Base-by-base conservation (phyloP, 2,888 invertebrate species). In the Cremastobaeus sp. region DNA sequence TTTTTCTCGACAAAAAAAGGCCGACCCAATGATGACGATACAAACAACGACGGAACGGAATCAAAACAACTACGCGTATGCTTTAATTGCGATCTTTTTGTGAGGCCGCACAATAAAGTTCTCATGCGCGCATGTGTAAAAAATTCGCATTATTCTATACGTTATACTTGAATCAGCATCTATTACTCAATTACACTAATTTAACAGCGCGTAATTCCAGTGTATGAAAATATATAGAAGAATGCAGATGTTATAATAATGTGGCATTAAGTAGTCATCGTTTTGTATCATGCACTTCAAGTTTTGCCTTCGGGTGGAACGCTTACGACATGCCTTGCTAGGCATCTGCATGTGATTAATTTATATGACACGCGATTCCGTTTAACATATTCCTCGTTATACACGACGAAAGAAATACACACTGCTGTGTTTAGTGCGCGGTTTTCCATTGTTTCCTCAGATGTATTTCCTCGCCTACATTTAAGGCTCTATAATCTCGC, bases 291-390 rank as follows among this genome's bases (percentile, higher is more conserved):
- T 62, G 54, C 60, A 45, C 37, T 52, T 25, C 34, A 25, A 32
- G 62, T 37, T 62, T 43, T 62, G 64, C 62, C 73, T 60, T 50
- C 57, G 52, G 59, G 18, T 72, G 54, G 65, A 65, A 60, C 59
- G 59, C 66, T 73, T 55, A 54, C 60, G 62, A 73, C 66, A 73
- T 73, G 72, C 55, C 48, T 73, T 66, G 62, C 55, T 73, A 66
- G 48, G 43, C 66, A 73, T 73, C 72, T 62, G 66, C 62, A 68
- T 69, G 74, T 52, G 62, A 74, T 74, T 74, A 74, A 69, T 69
- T 74, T 69, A 69, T 74, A 64, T 59, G 74, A 69, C 74, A 74
- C 64, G 69, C 74, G 69, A 74, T 69, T 74, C 62, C 69, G 64
- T 64, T 69, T 59, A 74, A 69, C 68, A 37, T 64, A 66, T 64